Evolutionary conservation across 2,113 vertebrate genomes (phyloP), one percentile per base, ranked within the genome.

Genomic region (Neopipo cinnamomea): DNA sequence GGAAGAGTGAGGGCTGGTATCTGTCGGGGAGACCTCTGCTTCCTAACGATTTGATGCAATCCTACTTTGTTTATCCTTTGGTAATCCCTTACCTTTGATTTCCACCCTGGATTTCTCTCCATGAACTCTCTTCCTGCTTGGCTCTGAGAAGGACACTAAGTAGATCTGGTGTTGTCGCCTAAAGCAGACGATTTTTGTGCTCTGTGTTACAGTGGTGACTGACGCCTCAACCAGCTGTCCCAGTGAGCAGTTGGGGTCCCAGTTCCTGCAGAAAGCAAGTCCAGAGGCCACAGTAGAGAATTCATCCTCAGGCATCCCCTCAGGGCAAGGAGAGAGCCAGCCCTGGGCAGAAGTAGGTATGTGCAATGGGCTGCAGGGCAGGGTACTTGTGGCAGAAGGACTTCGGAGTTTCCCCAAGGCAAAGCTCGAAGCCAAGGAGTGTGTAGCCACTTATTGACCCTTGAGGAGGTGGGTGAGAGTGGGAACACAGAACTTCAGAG

Each of bases 301-400:
- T 79, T 82, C 67, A 18, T 53, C 85, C 79, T 90, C 84, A 4
- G 61, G 65, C 68, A 67, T 67, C 84, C 84, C 84, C 30, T 62
- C 71, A 11, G 79, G 75, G 59, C 75, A 23, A 46, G 91, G 67
- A 90, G 75, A 66, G 53, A 90, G 59, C 58, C 94, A 73, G 75
- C 82, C 85, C 50, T 93, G 95, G 91, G 67, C 79, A 77, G 95
- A 70, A 73, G 31, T 20, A 79, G 96, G 95, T 97, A 97, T 2
- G 95, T 94, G 62, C 41, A 30, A 1, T 39, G 68, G 81, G 91
- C 89, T 85, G 37, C 0, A 0, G 82, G 85, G 35, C 30, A 65
- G 63, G 79, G 24, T 25, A 2, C 63, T 31, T 7, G 41, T 31
- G 73, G 68, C 37, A 62, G 52, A 55, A 89, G 73, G 77, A 56